phyloP scores from a whole-genome alignment of 2,888 invertebrate genomes.

The Scelioninae gen. 1 region DNA sequence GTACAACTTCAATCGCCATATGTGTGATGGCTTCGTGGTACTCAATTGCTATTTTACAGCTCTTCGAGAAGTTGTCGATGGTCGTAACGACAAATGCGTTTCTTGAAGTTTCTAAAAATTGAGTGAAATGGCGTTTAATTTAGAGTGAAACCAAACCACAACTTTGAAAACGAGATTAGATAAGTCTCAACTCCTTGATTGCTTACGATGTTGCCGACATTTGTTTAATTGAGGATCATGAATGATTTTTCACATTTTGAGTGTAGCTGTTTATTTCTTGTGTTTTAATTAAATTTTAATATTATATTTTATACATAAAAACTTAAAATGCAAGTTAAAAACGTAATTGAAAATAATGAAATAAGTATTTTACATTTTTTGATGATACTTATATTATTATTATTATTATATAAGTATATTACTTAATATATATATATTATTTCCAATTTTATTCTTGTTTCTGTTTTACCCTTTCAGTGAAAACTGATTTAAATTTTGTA shows the following conservation, averaged over 20 bases:
- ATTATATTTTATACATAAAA: no score
- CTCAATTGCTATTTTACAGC: conserved; percentile 68
- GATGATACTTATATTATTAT: no score
- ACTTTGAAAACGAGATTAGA: conserved; percentile 65
- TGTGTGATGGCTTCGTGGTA: conserved; percentile 58
- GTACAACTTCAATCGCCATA: conserved; percentile 74
- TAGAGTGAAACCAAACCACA: conserved; percentile 62
- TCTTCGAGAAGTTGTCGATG: conserved; percentile 71
- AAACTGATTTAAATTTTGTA: no score
- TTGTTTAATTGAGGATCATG: conserved; percentile 57
- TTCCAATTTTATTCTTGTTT: no score
- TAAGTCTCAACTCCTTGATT: conserved; percentile 61
- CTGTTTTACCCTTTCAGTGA: no score
- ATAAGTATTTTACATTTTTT: no score
- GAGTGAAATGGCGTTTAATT: conserved; percentile 66
- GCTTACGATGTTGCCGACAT: conserved; percentile 49
- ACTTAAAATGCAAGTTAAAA: no score
- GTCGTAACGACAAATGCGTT: conserved; percentile 71
- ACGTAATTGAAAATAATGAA: no score
- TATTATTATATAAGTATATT: no score
- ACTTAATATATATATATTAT: no score
- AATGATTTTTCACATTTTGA: conserved; percentile 37
- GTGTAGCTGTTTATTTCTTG: background rate
- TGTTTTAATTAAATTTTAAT: no score
- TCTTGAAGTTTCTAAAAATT: conserved; percentile 63